Evolutionary conservation across 2,888 invertebrate species (phyloP).

Genomic region (Sinelater perroti): DNA sequence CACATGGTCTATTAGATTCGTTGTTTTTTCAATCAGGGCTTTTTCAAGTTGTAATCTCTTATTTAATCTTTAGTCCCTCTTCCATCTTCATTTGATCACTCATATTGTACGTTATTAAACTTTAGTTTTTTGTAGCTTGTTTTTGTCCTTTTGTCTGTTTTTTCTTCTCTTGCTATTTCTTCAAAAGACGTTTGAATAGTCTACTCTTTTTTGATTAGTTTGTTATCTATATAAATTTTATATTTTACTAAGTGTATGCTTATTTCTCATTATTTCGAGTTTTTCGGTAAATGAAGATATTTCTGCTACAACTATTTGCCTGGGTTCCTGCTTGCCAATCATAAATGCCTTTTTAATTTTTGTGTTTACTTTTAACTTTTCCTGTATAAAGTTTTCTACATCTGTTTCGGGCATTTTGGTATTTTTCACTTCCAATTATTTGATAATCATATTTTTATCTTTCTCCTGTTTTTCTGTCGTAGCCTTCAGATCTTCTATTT

Average conservation of each 20-base stretch:
- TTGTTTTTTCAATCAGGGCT: too few relatives aligned
- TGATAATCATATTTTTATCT: neutral
- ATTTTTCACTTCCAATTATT: neutral
- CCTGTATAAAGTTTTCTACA: constrained; percentile 1
- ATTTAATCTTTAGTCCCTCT: neutral
- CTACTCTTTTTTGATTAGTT: neutral
- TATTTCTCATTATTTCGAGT: neutral
- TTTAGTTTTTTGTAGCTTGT: neutral
- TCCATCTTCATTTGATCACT: neutral
- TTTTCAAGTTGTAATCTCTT: neutral
- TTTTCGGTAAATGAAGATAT: neutral
- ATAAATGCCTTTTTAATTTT: neutral
- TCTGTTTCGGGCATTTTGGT: neutral
- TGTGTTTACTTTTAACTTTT: neutral
- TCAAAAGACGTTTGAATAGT: neutral
- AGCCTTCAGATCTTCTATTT: neutral
- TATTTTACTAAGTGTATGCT: too few relatives aligned
- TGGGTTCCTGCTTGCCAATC: neutral
- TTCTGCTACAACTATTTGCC: neutral
- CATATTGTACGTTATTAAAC: neutral
- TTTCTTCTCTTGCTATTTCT: neutral
- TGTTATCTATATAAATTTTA: neutral
- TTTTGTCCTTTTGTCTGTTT: neutral
- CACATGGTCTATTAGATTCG: too few relatives aligned
- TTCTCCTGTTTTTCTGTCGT: constrained; percentile 2